Conservation (phyloP, 2,888 invertebrate genomes). For the Xestia rhomboidea region DNA sequence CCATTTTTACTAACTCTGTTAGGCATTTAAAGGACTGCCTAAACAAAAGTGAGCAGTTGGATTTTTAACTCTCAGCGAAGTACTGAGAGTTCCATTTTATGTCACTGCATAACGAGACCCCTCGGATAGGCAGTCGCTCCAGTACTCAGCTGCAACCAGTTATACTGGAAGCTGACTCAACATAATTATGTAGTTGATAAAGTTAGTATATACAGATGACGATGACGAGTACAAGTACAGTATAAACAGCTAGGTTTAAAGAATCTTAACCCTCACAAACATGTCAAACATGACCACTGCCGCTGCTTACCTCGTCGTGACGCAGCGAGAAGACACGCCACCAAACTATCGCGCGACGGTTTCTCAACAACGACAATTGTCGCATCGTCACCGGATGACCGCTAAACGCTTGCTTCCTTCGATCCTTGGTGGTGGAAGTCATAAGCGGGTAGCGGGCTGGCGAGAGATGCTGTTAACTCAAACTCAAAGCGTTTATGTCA, state of each 20-base stretch:
- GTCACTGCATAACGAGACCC: too few relatives aligned
- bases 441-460: slow-evolving; percentile 23
- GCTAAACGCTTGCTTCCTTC: slow-evolving; percentile 78
- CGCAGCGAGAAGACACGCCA: slow-evolving; percentile 50
- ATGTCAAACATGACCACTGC: slow-evolving; percentile 8
- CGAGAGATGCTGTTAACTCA: background rate
- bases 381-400: slow-evolving; percentile 70
- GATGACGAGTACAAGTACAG: background rate
- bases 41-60: too few relatives aligned
- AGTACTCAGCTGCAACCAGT: background rate
- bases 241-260: background rate
- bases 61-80: too few relatives aligned
- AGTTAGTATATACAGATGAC: background rate
- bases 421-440: slow-evolving; percentile 53
- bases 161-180: background rate
- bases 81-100: too few relatives aligned
- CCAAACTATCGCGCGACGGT: slow-evolving; percentile 47
- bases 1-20: too few relatives aligned
- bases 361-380: slow-evolving; percentile 72
- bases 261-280: background rate
- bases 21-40: too few relatives aligned
- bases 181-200: background rate
- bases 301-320: slow-evolving; percentile 33
- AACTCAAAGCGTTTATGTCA: background rate
- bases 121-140: too few relatives aligned